These are phyloP conservation scores for Caenorhabditis briggsae DNA, from an alignment of 1,140 invertebrate genomes.

Conservation along the genomic window DNA sequence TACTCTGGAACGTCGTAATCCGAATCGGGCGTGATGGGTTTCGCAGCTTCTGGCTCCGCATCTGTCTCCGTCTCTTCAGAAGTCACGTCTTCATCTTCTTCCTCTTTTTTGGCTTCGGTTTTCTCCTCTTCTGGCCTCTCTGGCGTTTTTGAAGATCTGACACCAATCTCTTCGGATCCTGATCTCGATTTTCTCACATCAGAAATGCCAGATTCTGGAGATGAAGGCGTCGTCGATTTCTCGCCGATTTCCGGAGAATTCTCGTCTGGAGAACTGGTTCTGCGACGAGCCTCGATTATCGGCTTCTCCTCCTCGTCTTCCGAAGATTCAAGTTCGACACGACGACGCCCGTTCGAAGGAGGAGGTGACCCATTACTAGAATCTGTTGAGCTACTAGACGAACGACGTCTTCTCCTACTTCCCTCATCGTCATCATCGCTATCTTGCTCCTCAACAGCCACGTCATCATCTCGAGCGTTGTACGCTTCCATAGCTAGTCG, in stretches of 20 bases:
- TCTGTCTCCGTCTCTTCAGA: not conserved
- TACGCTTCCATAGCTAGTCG: not conserved
- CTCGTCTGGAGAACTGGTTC: not conserved
- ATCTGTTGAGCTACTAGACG: too few species aligned
- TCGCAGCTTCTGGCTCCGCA: not conserved
- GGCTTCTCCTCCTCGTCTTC: too few species aligned
- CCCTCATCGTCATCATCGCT: not conserved
- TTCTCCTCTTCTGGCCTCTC: too few species aligned
- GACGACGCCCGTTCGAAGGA: too few species aligned
- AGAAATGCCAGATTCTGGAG: too few species aligned
- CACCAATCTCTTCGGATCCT: too few species aligned
- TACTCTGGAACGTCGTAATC: constrained; percentile 10
- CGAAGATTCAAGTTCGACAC: too few species aligned
- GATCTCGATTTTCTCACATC: too few species aligned
- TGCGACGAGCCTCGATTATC: too few species aligned
- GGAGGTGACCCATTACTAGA: too few species aligned
- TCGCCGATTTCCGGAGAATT: not conserved
- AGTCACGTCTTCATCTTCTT: not conserved
- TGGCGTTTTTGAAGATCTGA: too few species aligned
- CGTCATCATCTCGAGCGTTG: not conserved
- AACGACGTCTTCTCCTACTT: not conserved
- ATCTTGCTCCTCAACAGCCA: not conserved
- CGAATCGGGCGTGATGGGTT: not conserved
- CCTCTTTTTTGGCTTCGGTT: too few species aligned
- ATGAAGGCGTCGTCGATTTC: not conserved